Evolutionary conservation across 2,888 invertebrate genomes (phyloP), one percentile per base, ranked within the genome.

Genomic region (Drosophila pegasa): DNA sequence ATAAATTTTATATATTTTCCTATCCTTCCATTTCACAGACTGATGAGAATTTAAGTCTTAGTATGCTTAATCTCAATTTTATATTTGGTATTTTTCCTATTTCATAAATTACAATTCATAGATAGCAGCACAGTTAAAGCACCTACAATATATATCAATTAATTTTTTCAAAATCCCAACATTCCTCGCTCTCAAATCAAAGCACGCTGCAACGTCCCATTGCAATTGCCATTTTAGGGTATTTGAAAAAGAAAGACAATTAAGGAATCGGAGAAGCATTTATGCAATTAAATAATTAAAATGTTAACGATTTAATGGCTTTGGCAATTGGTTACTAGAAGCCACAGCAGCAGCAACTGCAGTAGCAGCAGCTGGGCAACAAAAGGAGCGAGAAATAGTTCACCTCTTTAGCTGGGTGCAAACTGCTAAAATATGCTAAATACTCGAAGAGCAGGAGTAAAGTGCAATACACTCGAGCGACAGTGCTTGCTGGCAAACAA

Each of bases 341-440:
- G 37, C 33, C 29, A 40, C 38, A 57, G 55, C 33, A 66, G 14
- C 41, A 16, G 10, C n/a, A n/a, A n/a, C n/a, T n/a, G n/a, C n/a
- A n/a, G n/a, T n/a, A 57, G 55, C 33, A 66, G 14, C 41, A 16
- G 10, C 8, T n/a, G 9, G 3, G 43, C 37, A 43, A 57, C 22
- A 52, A 41, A n/a, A 20, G 12, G 9, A n/a, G 16, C 45, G 12
- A 40, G 22, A 20, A 35, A 55, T 27, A 38, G 45, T 8, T 25
- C 14, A 45, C 35, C 25, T 57, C 50, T 62, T 64, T 60, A 70
- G 67, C 55, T 40, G 59, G 31, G 47, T 41, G 48, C 45, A 71
- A 70, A 87, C 54, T 59, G 66, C 45, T 54, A 54, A 84, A 78
- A 76, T 80, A 86, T 76, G 70, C 68, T 80, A 80, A 81, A 48